Percentiles rank a stretch among this genome's conserved stretches.
Conservation (phyloP, 2,888 invertebrate species). For the Hypomecis atomaria region DNA sequence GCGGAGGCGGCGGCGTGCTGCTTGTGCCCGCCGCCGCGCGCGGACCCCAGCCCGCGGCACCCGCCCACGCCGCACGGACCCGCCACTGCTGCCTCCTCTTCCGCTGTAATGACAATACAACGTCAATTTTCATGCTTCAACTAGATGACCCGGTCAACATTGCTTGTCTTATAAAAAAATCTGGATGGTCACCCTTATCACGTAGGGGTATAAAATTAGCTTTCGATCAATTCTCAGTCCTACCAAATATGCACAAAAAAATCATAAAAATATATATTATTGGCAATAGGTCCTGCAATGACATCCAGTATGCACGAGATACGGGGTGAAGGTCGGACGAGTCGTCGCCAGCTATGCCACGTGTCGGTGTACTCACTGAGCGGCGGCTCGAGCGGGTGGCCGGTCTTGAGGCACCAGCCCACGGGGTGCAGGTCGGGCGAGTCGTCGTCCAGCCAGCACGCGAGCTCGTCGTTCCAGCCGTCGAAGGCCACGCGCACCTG, state of each 20-base stretch:
- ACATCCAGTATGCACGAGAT: no score
- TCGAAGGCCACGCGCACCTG: conserved; percentile 93
- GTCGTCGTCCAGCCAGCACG: conserved; percentile 96
- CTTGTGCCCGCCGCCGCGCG: conserved; percentile 90
- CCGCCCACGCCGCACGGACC: conserved; percentile 93
- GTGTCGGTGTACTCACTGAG: conserved; percentile 84
- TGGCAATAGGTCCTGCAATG: no score
- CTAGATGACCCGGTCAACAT: background rate
- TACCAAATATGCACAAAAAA: no score
- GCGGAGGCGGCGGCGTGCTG: conserved; percentile 89
- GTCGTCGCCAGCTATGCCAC: conserved; percentile 93
- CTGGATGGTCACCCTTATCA: no score
- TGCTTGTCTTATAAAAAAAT: no score
- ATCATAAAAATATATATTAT: no score
- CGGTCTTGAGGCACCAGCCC: conserved; percentile 95
- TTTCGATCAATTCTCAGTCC: no score
- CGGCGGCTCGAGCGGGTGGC: conserved; percentile 94
- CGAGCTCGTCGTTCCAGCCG: conserved; percentile 93
- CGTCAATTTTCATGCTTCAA: background rate
- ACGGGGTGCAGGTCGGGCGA: conserved; percentile 95
- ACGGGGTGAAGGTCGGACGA: conserved; percentile 95
- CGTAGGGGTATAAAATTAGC: no score
- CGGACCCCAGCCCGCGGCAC: conserved; percentile 96
- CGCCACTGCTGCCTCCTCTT: conserved; percentile 85
- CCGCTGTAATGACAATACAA: conserved; percentile 69